Evolutionary conservation across 2,113 vertebrate species (phyloP).

Genomic region (Mormyrus iriodes): DNA sequence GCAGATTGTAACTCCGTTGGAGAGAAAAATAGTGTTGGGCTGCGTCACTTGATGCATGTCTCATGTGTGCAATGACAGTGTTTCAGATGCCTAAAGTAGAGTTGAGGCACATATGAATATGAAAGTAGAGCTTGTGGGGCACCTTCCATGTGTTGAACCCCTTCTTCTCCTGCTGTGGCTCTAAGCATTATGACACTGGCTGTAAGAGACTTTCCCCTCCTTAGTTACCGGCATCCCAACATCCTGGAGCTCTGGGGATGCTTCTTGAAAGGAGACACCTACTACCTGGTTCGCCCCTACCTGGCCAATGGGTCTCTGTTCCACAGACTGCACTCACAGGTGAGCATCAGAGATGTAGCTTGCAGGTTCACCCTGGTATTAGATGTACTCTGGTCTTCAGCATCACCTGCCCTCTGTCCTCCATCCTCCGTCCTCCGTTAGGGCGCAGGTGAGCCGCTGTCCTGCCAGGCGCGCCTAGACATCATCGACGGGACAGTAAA

Average conservation of each 20-base stretch:
- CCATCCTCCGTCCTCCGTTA: constrained; percentile 33
- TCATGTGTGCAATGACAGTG: not conserved
- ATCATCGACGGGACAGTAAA: constrained; percentile 49
- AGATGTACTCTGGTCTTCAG: not conserved
- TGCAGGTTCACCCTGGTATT: not conserved
- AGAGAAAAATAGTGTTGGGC: not conserved
- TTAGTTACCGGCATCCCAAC: constrained; percentile 57
- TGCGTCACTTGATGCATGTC: not conserved
- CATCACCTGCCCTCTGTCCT: not conserved
- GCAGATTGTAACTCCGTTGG: not conserved
- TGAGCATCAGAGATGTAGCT: constrained; percentile 15
- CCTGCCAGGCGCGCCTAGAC: constrained; percentile 51
- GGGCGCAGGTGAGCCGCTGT: constrained; percentile 35
- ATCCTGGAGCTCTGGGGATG: constrained; percentile 55
- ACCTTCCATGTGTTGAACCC: not conserved
- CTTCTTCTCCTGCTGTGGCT: not conserved
- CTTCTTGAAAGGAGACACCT: constrained; percentile 50
- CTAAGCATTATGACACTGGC: not conserved
- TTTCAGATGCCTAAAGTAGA: not conserved
- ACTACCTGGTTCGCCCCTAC: constrained; percentile 63
- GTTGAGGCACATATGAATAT: not conserved
- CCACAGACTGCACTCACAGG: constrained; percentile 54
- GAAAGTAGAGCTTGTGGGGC: not conserved
- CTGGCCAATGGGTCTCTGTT: constrained; percentile 62
- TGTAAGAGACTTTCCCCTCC: not conserved